Conservation (phyloP, 2,888 invertebrate species). For the Lithophane socia region DNA sequence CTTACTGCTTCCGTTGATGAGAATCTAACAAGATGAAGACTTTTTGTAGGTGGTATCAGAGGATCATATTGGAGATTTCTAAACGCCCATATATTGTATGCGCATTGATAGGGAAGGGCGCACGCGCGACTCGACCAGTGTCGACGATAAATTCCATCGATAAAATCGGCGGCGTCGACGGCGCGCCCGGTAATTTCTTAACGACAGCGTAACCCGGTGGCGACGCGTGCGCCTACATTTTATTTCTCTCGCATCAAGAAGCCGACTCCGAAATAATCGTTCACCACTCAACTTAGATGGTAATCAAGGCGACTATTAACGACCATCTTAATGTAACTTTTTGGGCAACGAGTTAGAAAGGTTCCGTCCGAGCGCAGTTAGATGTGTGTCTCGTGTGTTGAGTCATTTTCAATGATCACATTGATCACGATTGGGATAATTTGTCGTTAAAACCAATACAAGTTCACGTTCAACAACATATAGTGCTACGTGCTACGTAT, state of each 20-base stretch:
- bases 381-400: slow-evolving; percentile 56
- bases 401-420: slow-evolving; percentile 65
- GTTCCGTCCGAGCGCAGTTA: slow-evolving; percentile 64
- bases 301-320: slow-evolving; percentile 89
- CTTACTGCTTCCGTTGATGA: slow-evolving; percentile 21
- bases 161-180: slow-evolving; percentile 89
- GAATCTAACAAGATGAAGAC: slow-evolving; percentile 28
- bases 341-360: slow-evolving; percentile 82
- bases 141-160: slow-evolving; percentile 90
- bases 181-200: slow-evolving; percentile 89
- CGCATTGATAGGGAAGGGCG: slow-evolving; percentile 76
- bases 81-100: slow-evolving; percentile 67
- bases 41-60: slow-evolving; percentile 55
- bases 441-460: slow-evolving; percentile 55
- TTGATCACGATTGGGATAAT: slow-evolving; percentile 64
- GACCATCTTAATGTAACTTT: slow-evolving; percentile 87
- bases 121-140: slow-evolving; percentile 83
- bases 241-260: slow-evolving; percentile 86
- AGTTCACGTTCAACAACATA: slow-evolving; percentile 48
- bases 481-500: slow-evolving; percentile 13
- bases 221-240: slow-evolving; percentile 89
- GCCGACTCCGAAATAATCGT: slow-evolving; percentile 89
- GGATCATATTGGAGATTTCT: slow-evolving; percentile 65
- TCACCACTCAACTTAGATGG: slow-evolving; percentile 89
- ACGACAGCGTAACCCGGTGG: slow-evolving; percentile 90